Percentiles rank a stretch among this genome's conserved stretches.
phyloP scores from a whole-genome alignment of 2,797 vertebrate species.

The Sebastes diploproa region DNA sequence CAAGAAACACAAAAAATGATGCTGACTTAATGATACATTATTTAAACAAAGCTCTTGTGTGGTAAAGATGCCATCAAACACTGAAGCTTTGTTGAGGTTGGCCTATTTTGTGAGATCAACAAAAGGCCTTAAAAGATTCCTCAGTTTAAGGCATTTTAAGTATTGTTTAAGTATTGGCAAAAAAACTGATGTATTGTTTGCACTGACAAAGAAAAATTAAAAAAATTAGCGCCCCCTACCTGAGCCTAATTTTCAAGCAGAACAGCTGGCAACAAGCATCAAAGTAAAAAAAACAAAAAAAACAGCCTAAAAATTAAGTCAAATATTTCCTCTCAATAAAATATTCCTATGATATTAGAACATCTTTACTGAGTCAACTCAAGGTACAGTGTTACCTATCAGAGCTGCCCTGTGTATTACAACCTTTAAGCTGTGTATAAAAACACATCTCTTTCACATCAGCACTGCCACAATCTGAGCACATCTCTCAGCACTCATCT shows the following conservation, averaged over 20 bases:
- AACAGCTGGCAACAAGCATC: not conserved
- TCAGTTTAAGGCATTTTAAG: not conserved
- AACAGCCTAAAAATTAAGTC: not conserved
- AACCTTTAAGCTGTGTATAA: slow-evolving; percentile 45
- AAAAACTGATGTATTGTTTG: not conserved
- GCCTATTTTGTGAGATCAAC: not conserved
- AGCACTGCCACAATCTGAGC: slow-evolving; percentile 43
- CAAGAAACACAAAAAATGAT: not conserved
- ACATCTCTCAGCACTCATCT: slow-evolving; percentile 62
- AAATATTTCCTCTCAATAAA: slow-evolving; percentile 1
- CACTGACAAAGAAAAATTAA: not conserved
- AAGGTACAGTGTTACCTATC: slow-evolving; percentile 16
- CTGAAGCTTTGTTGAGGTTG: not conserved
- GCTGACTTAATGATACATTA: not conserved
- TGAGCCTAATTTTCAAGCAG: not conserved
- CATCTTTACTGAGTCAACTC: slow-evolving; percentile 27
- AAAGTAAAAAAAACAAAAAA: not conserved
- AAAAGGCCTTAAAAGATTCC: not conserved
- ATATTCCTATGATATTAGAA: slow-evolving; percentile 26
- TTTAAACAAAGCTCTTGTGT: not conserved
- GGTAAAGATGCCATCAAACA: not conserved
- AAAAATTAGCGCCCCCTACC: not conserved
- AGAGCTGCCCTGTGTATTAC: slow-evolving; percentile 30
- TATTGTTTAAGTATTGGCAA: not conserved
- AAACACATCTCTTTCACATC: slow-evolving; percentile 43